Evolutionary conservation across 2,113 vertebrate species (phyloP), one percentile per base, ranked within the genome.

Genomic region (Lontra canadensis): DNA sequence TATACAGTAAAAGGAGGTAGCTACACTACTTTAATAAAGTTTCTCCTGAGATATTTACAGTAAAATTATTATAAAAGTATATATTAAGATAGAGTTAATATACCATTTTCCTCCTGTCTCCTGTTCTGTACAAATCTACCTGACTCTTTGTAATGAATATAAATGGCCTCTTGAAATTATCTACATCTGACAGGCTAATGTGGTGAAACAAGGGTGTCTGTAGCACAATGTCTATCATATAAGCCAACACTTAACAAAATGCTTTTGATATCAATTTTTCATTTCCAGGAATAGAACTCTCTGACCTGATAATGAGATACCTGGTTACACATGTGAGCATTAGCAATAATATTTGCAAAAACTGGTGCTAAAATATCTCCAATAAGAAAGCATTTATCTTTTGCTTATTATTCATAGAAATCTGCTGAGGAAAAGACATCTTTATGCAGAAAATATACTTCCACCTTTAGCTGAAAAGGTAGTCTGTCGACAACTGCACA

Each of bases 1-100:
- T 71, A 69, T n/a, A 90, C 80, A 11, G 21, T 88, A 90, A 97
- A 92, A 86, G 2, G 20, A 79, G 1, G 18, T 65, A 74, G 18
- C 7, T 39, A 34, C 86, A 34, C 13, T 79, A 61, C 7, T 90
- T 96, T 84, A 95, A 80, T 89, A 71, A 76, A 94, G n/a, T 61
- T 94, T 96, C 73, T 95, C n/a, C 12, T 82, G 6, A n/a, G n/a
- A 89, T 93, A 96, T 76, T 73, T 91, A 44, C 12, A 90, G 12
- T 71, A 39, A 14, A 89, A 88, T 85, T 11, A 76, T 79, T 80
- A 65, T 87, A 73, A 57, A 93, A n/a, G 25, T 65, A 34, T 90
- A 49, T 63, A 29, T 29, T 63, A 82, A 78, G 29, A 71, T 34
- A 90, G 42, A 90, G 8, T 90, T 23, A 93, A 39, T 88, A 59